These are phyloP conservation scores for Zaprionus ornatus DNA, from an alignment of 1,140 invertebrate genomes.

Conservation along the genomic window DNA sequence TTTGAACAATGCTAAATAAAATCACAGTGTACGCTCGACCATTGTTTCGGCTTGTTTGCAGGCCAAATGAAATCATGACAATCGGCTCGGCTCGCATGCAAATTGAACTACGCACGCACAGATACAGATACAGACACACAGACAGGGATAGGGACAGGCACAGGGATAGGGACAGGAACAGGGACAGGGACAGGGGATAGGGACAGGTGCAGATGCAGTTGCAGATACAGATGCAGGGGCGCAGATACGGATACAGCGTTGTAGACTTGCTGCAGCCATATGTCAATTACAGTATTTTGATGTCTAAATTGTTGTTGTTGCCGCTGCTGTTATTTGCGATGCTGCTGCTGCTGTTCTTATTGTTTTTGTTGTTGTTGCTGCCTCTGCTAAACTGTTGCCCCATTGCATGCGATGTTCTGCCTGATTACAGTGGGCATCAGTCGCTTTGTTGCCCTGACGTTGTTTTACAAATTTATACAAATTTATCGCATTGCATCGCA, in stretches of 20 bases:
- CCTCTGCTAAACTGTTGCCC: conserved; percentile 47
- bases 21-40: conserved; percentile 46
- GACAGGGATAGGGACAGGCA: conserved; percentile 11
- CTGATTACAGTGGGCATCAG: conserved; percentile 26
- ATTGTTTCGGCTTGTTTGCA: conserved; percentile 62
- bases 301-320: conserved; percentile 48
- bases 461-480: conserved; percentile 65
- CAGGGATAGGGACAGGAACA: conserved; percentile 9
- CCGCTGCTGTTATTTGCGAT: conserved; percentile 2
- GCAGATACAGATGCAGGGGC: neutral
- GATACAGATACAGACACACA: conserved; percentile 10
- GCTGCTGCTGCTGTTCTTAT: neutral
- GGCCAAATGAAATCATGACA: conserved; percentile 71
- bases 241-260: conserved; percentile 10
- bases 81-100: conserved; percentile 58
- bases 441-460: conserved; percentile 19
- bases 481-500: conserved; percentile 66
- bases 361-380: neutral
- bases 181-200: conserved; percentile 18
- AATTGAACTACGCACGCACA: conserved; percentile 56
- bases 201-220: conserved; percentile 14
- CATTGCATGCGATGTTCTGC: conserved; percentile 26
- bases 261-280: conserved; percentile 25
- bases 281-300: conserved; percentile 73
- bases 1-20: conserved; percentile 48